These are phyloP conservation scores for Sphenodon punctatus DNA, from an alignment of 2,797 vertebrate species.

Conservation along the genomic window DNA sequence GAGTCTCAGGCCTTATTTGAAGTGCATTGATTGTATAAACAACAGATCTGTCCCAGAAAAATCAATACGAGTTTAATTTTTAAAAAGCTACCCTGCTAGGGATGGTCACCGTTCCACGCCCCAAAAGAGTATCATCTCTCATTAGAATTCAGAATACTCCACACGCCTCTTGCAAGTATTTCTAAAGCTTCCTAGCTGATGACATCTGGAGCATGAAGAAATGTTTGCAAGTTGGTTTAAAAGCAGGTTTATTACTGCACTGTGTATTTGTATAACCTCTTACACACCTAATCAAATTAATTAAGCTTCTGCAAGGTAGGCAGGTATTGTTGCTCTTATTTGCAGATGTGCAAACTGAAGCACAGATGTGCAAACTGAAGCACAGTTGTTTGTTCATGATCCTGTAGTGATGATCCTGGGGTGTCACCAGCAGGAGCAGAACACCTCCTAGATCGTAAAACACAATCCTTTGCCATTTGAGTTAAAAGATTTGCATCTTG, in stretches of 20 bases:
- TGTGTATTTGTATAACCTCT: background rate
- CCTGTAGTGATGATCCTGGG: no score
- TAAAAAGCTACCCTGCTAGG: background rate
- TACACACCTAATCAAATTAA: background rate
- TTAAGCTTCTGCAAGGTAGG: background rate
- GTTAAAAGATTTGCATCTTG: no score
- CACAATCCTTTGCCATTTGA: no score
- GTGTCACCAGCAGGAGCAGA: no score
- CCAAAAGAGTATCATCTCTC: background rate
- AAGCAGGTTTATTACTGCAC: background rate
- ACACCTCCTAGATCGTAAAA: no score
- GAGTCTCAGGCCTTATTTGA: background rate
- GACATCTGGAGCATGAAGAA: background rate
- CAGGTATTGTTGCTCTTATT: accelerated
- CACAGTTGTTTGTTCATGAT: accelerated
- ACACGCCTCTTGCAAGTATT: background rate
- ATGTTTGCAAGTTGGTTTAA: background rate
- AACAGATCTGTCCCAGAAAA: background rate
- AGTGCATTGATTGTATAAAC: accelerated
- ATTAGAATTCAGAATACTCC: no score
- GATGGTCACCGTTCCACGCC: background rate
- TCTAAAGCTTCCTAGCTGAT: background rate
- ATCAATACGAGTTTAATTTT: background rate
- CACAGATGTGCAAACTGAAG: background rate
- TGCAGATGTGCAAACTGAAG: background rate